Evolutionary conservation across 2,113 vertebrate species (phyloP).

Genomic region (Lasiurus borealis): DNA sequence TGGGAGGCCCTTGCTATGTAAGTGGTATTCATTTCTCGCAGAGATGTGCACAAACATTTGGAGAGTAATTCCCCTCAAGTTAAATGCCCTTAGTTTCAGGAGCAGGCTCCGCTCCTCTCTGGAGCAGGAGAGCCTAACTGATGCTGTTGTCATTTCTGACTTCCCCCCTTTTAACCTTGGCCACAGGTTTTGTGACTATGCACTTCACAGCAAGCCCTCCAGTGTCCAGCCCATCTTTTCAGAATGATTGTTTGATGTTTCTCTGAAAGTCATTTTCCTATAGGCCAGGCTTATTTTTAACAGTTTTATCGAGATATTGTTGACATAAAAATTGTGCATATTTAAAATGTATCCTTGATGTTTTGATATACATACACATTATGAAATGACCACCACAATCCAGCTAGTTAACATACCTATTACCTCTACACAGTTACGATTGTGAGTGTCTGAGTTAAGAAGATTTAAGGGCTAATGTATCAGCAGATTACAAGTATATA

Average conservation of each 20-base stretch:
- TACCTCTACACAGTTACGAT: not conserved
- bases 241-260: not conserved
- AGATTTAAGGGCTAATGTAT: not conserved
- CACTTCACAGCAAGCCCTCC: accelerated
- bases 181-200: not conserved
- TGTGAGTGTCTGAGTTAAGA: not conserved
- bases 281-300: not conserved
- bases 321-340: not conserved
- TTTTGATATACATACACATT: not conserved
- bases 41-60: too few relatives aligned
- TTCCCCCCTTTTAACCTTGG: not conserved
- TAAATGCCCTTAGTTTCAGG: too few relatives aligned
- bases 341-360: not conserved
- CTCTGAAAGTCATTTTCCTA: constrained; percentile 28
- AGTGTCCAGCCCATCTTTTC: not conserved
- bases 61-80: too few relatives aligned
- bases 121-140: too few relatives aligned
- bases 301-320: not conserved
- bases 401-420: not conserved
- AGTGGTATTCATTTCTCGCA: too few relatives aligned
- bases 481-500: not conserved
- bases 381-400: not conserved
- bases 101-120: too few relatives aligned
- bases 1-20: too few relatives aligned
- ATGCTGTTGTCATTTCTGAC: not conserved